Evolutionary conservation across 2,797 vertebrate genomes (phyloP).

Genomic region (Paguma larvata): DNA sequence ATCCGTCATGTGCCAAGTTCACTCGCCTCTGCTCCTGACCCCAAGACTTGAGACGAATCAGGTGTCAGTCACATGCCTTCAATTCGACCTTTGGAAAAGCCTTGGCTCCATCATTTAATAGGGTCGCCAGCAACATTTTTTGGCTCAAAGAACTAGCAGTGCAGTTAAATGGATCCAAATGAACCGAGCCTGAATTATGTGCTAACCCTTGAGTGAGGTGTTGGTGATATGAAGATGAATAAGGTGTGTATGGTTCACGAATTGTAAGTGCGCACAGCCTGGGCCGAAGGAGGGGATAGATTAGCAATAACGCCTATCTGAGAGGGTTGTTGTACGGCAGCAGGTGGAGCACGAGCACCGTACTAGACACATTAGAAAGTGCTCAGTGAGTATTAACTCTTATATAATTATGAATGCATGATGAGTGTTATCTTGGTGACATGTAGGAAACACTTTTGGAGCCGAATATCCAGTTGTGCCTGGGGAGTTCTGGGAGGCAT

Average conservation of each 20-base stretch:
- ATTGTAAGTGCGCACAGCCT: background rate
- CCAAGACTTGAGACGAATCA: background rate
- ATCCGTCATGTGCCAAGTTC: background rate
- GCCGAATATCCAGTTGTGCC: background rate
- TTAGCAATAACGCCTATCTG: no score
- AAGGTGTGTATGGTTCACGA: background rate
- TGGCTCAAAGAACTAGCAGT: background rate
- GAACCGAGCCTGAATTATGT: background rate
- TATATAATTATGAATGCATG: background rate
- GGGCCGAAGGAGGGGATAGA: background rate
- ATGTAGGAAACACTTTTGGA: background rate
- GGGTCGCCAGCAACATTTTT: background rate
- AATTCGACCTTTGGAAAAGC: constrained; percentile 30
- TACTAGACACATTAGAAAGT: background rate
- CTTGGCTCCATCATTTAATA: constrained; percentile 39
- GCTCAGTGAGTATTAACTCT: background rate
- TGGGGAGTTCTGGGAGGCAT: background rate
- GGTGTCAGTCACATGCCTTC: background rate
- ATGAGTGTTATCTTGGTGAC: background rate
- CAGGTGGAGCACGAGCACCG: background rate
- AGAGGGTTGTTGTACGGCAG: background rate
- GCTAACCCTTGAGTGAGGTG: background rate
- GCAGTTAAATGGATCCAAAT: background rate
- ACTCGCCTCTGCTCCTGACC: background rate
- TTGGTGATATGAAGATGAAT: background rate